These are phyloP conservation scores for Philopotamus ludificatus DNA, from an alignment of 1,140 invertebrate genomes.

Conservation along the genomic window DNA sequence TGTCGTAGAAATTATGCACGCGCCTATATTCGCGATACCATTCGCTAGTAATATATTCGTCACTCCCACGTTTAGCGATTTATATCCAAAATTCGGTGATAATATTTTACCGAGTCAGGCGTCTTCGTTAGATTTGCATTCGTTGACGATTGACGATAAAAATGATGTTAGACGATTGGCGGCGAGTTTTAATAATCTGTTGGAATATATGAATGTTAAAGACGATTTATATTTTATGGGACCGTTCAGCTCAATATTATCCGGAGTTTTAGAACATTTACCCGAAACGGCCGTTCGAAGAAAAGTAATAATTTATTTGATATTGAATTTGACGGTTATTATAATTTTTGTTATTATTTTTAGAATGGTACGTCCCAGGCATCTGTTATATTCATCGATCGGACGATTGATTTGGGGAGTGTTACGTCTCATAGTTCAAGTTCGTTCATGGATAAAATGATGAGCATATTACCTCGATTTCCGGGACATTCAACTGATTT, in stretches of 20 bases:
- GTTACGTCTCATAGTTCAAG: conserved; percentile 62
- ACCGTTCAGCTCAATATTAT: conserved; percentile 61
- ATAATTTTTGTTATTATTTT: conserved; percentile 34
- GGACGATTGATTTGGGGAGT: conserved; percentile 64
- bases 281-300: conserved; percentile 54
- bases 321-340: conserved; percentile 8
- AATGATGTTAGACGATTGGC: conserved; percentile 52
- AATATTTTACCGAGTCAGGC: conserved; percentile 49
- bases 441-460: conserved; percentile 63
- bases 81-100: conserved; percentile 61
- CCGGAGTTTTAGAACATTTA: conserved; percentile 61
- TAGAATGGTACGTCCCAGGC: conserved; percentile 57
- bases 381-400: conserved; percentile 66
- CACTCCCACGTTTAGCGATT: conserved; percentile 60
- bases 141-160: conserved; percentile 45
- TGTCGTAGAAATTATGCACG: conserved; percentile 61
- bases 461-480: conserved; percentile 61
- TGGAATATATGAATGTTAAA: conserved; percentile 60
- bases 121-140: conserved; percentile 52
- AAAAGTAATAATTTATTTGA: conserved; percentile 51
- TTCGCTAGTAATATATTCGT: conserved; percentile 63
- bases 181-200: conserved; percentile 59
- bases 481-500: conserved; percentile 66
- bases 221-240: conserved; percentile 68
- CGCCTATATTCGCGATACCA: conserved; percentile 62